Base-by-base conservation (phyloP, 2,797 vertebrate species). In the Pseudochaenichthys georgianus region DNA sequence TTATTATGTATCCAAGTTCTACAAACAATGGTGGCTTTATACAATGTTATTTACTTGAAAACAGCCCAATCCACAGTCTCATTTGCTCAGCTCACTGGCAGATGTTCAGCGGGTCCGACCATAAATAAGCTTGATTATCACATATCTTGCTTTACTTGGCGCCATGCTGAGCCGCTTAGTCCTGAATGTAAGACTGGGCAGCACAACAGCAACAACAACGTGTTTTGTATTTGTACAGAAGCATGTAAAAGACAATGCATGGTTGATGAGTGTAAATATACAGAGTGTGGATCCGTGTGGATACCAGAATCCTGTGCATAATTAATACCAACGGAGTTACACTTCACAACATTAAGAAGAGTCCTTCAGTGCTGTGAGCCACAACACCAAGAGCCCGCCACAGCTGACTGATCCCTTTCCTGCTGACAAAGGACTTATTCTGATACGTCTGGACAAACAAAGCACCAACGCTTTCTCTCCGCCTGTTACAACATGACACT, bases 371-470 rank as follows among this genome's bases (percentile, higher is more conserved):
- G 41, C 51, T 16, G 54, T 13, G 9, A 75, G 74, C 43, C 53
- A 72, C 60, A 51, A 46, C 46, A 63, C 11, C 41, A 11, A 77
- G 71, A 76, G 64, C 34, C 75, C 28, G 69, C 65, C 81, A 84
- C 75, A 86, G 86, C 76, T 82, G 82, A 86, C 81, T 68, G 78
- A 82, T 78, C 66, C 67, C 47, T 21, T 52, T 85, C 77, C 59
- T 78, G 88, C 88, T 76, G 84, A 91, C 75, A 72, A 85, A 78
- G 76, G 75, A 75, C 76, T 85, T 89, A 76, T 83, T 86, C 80
- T 75, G 73, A 82, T 55, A 28, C 47, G 81, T 69, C 60, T 70
- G 53, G 73, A 82, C 41, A 82, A 41, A 85, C 77, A 93, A 87
- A 85, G 81, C 80, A 75, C 64, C 77, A 77, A 78, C 73, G 75